These are phyloP conservation scores for Oreochromis spilurus DNA, from an alignment of 2,113 vertebrate genomes.

Conservation along the genomic window DNA sequence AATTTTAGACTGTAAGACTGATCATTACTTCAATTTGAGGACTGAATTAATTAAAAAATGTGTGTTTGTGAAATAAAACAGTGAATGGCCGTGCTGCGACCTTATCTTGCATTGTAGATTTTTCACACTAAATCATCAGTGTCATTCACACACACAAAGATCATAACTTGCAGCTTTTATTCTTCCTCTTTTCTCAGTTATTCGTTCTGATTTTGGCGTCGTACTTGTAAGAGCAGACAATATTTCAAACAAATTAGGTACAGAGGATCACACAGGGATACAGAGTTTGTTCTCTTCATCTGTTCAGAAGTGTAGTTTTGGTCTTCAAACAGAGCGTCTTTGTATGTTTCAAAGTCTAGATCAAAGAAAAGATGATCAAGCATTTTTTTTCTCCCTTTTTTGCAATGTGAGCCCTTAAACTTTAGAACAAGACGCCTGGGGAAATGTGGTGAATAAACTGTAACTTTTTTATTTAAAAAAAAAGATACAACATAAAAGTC, in stretches of 20 bases:
- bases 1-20: neutral
- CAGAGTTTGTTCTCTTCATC: neutral
- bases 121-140: neutral
- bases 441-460: conserved; percentile 10
- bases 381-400: neutral
- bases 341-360: conserved; percentile 26
- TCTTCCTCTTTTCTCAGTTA: neutral
- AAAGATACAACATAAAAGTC: conserved; percentile 13
- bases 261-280: neutral
- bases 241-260: neutral
- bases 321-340: conserved; percentile 10
- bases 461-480: conserved; percentile 1
- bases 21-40: neutral
- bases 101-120: neutral
- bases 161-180: neutral
- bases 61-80: rapidly evolving
- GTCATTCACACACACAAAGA: neutral
- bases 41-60: neutral
- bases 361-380: conserved; percentile 49
- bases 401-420: conserved; percentile 4
- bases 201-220: neutral
- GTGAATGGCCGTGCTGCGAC: neutral
- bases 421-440: conserved; percentile 24
- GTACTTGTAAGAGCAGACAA: neutral
- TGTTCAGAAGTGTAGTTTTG: neutral